Percentiles rank a stretch among this genome's conserved stretches.
These are phyloP conservation scores for Peribatodes rhomboidaria DNA, from an alignment of 2,888 invertebrate genomes.

Conservation along the genomic window DNA sequence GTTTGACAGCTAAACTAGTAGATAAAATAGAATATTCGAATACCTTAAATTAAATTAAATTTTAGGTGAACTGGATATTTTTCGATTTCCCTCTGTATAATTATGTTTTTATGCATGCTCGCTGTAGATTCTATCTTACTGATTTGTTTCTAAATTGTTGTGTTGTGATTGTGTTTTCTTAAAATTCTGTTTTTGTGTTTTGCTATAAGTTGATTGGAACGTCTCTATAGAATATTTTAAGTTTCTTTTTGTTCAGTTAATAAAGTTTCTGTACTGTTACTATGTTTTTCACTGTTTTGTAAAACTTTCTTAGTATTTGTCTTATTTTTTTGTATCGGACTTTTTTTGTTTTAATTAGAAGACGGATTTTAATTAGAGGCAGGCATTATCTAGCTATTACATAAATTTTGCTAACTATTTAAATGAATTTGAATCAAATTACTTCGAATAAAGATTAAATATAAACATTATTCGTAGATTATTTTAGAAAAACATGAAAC, in stretches of 20 bases:
- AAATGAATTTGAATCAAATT: neutral
- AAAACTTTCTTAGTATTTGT: constrained; percentile 22
- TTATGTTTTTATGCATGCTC: too few relatives aligned
- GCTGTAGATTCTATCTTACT: neutral
- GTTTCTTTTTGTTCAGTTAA: constrained; percentile 35
- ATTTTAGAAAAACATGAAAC: too few relatives aligned
- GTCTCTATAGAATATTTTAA: constrained; percentile 31
- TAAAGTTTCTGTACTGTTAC: constrained; percentile 39
- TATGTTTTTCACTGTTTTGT: constrained; percentile 37
- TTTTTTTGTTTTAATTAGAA: too few relatives aligned
- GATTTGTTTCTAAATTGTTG: constrained; percentile 7
- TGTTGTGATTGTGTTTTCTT: constrained; percentile 23
- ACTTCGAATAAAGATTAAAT: too few relatives aligned
- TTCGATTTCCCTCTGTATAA: too few relatives aligned
- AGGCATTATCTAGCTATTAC: neutral
- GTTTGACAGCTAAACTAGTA: too few relatives aligned
- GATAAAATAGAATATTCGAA: too few relatives aligned
- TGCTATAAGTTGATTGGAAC: neutral
- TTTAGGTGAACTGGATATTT: too few relatives aligned
- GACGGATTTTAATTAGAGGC: too few relatives aligned
- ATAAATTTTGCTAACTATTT: neutral
- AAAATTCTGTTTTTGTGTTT: neutral
- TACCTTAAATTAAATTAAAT: too few relatives aligned
- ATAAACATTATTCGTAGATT: neutral
- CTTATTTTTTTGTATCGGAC: neutral